These are phyloP conservation scores for Lasiommata megera DNA, from an alignment of 2,888 invertebrate species.

Conservation along the genomic window DNA sequence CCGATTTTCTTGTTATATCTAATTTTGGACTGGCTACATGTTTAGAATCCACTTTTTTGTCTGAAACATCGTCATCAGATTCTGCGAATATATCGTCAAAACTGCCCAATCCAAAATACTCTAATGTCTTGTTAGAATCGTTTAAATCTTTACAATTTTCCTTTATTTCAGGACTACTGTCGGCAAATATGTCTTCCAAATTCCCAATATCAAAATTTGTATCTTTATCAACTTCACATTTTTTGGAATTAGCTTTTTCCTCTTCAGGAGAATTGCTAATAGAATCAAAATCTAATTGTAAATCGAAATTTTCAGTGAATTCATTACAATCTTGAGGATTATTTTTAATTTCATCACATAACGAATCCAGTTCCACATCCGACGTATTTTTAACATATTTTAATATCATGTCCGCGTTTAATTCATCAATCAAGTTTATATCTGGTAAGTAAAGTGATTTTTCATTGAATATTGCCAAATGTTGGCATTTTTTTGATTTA, in stretches of 20 bases:
- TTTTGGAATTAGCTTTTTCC: constrained; percentile 21
- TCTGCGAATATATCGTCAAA: constrained; percentile 75
- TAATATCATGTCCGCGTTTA: constrained; percentile 47
- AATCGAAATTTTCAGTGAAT: constrained; percentile 43
- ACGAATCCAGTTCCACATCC: constrained; percentile 20
- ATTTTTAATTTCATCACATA: not conserved
- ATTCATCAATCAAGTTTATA: constrained; percentile 56
- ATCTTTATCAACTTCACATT: constrained; percentile 32
- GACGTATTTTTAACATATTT: constrained; percentile 41
- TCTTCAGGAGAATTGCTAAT: constrained; percentile 26
- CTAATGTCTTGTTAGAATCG: constrained; percentile 47
- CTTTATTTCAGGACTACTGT: constrained; percentile 49
- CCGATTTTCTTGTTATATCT: not conserved
- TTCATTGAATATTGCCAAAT: constrained; percentile 40
- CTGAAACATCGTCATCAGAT: constrained; percentile 47
- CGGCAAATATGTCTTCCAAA: constrained; percentile 62
- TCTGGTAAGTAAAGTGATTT: constrained; percentile 51
- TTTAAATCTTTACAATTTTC: constrained; percentile 32
- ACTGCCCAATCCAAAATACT: constrained; percentile 68
- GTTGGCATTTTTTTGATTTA: constrained; percentile 33
- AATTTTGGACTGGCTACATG: not conserved
- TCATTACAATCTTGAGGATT: constrained; percentile 12
- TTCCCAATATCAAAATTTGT: constrained; percentile 69
- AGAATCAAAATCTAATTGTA: constrained; percentile 50
- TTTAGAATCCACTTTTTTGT: constrained; percentile 1